These are phyloP conservation scores for Theonella swinhoei DNA, from an alignment of 37 sponge, comb jelly and placozoan species.

Conservation along the genomic window DNA sequence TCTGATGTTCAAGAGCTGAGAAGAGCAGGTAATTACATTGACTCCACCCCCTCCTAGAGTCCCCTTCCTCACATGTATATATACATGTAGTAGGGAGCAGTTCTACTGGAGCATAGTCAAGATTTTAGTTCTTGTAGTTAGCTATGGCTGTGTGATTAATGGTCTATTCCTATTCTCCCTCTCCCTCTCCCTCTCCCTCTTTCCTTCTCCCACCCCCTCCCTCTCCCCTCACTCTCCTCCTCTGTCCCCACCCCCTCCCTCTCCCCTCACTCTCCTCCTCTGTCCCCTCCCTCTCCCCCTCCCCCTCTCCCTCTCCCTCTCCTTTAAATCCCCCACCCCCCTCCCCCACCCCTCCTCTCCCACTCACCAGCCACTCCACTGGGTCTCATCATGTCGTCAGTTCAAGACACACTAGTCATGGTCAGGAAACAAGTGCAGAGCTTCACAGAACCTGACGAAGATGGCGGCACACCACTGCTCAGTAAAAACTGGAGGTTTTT, in stretches of 20 bases:
- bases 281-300: too few species aligned
- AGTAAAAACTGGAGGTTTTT: constrained; percentile 70
- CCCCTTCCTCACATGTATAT: not conserved
- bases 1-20: constrained; percentile 51
- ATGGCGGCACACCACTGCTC: not conserved
- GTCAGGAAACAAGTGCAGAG: constrained; percentile 46
- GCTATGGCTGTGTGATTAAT: not conserved
- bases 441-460: constrained; percentile 1
- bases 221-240: not conserved
- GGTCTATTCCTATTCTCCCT: not conserved
- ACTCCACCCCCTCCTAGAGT: too few species aligned
- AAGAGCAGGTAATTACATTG: constrained; percentile 42
- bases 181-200: constrained; percentile 9
- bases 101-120: not conserved
- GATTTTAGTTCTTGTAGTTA: not conserved
- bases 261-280: too few species aligned
- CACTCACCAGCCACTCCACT: constrained; percentile 60
- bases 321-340: too few species aligned
- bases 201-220: not conserved
- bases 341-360: too few species aligned
- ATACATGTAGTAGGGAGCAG: not conserved
- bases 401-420: constrained; percentile 35
- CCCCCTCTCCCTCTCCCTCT: constrained; percentile 1
- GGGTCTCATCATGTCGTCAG: constrained; percentile 51
- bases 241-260: not conserved